Evolutionary conservation across 1,140 invertebrate genomes (phyloP).

Genomic region (Hycleus cichorii): DNA sequence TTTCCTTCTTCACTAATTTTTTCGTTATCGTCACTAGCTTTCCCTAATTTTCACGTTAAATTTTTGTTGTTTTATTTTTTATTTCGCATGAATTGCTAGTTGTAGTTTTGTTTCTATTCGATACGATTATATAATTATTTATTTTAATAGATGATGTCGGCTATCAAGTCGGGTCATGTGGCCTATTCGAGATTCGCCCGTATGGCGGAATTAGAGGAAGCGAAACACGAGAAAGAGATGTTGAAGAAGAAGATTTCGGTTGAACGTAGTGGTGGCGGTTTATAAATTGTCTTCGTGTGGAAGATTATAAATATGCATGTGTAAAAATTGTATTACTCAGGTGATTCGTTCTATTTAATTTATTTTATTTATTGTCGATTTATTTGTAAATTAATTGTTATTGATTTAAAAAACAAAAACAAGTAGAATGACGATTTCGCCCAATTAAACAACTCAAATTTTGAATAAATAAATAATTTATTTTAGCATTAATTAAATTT

Average conservation of each 20-base stretch:
- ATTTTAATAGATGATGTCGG: constrained; percentile 81
- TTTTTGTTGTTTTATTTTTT: neutral
- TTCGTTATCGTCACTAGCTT: neutral
- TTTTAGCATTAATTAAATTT: neutral
- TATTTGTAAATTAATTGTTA: neutral
- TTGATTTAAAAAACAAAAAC: neutral
- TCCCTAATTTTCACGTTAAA: neutral
- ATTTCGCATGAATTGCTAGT: neutral
- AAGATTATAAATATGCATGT: no score
- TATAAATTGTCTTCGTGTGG: constrained; percentile 50
- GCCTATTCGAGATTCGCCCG: constrained; percentile 85
- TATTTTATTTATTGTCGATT: neutral
- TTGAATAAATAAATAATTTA: neutral
- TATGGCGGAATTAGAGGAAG: constrained; percentile 85
- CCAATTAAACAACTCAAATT: neutral
- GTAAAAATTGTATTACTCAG: neutral
- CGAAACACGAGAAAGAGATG: constrained; percentile 63
- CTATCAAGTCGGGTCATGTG: constrained; percentile 89
- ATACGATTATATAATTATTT: neutral
- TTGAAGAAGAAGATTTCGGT: constrained; percentile 77
- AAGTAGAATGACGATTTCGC: neutral
- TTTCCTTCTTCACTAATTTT: neutral
- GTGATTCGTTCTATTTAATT: neutral
- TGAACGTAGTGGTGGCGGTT: constrained; percentile 87
- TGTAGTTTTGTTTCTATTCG: neutral